phyloP scores from a whole-genome alignment of 1,140 invertebrate genomes.

The Mamestra configurata region DNA sequence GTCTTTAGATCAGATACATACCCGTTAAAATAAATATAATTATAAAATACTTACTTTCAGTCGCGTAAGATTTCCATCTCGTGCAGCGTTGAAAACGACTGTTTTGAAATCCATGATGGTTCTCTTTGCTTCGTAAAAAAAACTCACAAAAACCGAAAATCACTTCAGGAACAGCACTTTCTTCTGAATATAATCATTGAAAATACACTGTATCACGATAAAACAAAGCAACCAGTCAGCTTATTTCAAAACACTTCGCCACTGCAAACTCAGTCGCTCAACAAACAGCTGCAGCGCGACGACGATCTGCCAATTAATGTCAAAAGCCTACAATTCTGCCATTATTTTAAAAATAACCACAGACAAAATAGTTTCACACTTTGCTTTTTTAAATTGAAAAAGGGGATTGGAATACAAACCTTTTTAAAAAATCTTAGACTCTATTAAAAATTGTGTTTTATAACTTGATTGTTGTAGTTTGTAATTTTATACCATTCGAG shows the following conservation, averaged over 20 bases:
- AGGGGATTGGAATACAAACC: not conserved
- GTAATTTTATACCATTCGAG: too few species aligned
- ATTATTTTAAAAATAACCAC: slow-evolving; percentile 47
- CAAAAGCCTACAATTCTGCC: not conserved
- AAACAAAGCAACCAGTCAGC: slow-evolving; percentile 78
- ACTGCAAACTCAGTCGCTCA: slow-evolving; percentile 67
- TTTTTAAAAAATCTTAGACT: not conserved
- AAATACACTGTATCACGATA: slow-evolving; percentile 75
- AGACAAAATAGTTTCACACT: slow-evolving; percentile 41
- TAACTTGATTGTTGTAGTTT: too few species aligned
- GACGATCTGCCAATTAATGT: slow-evolving; percentile 65
- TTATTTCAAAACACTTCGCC: slow-evolving; percentile 86
- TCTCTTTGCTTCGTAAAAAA: slow-evolving; percentile 78
- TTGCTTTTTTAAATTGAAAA: not conserved
- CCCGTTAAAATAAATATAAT: slow-evolving; percentile 33
- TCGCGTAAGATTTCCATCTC: slow-evolving; percentile 84
- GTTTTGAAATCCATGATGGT: slow-evolving; percentile 87
- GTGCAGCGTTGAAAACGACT: slow-evolving; percentile 85
- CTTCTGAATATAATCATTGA: slow-evolving; percentile 83
- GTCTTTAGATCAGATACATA: not conserved
- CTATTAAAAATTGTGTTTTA: too few species aligned
- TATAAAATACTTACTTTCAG: slow-evolving; percentile 80
- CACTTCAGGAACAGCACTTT: slow-evolving; percentile 83
- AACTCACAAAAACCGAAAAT: slow-evolving; percentile 71
- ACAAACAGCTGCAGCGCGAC: slow-evolving; percentile 76